Evolutionary conservation across 2,888 invertebrate genomes (phyloP).

Genomic region (Lithophane socia): DNA sequence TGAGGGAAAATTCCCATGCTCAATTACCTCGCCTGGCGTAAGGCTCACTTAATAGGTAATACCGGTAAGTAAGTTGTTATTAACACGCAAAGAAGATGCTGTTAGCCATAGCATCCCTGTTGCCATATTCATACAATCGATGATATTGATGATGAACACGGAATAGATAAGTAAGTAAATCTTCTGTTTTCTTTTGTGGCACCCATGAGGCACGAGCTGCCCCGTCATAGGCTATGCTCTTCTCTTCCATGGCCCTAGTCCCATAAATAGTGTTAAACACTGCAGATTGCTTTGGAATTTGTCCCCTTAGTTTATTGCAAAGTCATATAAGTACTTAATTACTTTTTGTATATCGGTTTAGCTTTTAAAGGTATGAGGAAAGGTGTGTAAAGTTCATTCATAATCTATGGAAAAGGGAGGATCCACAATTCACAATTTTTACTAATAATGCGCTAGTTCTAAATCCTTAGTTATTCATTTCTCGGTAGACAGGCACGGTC

Average conservation of each 20-base stretch:
- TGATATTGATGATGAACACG: neutral
- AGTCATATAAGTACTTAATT: neutral
- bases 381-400: too few relatives aligned
- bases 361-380: neutral
- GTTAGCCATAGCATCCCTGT: neutral
- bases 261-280: neutral
- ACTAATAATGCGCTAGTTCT: neutral
- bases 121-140: neutral
- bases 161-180: neutral
- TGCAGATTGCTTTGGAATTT: neutral
- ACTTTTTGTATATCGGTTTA: too few relatives aligned
- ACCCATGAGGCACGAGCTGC: too few relatives aligned
- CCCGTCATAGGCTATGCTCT: neutral
- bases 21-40: slow-evolving; percentile 22
- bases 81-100: slow-evolving; percentile 10
- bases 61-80: slow-evolving; percentile 16
- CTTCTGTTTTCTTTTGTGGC: neutral
- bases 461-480: neutral
- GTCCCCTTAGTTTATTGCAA: too few relatives aligned
- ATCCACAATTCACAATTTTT: neutral
- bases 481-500: neutral
- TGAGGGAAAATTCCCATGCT: slow-evolving; percentile 30
- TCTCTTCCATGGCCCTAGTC: neutral
- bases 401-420: too few relatives aligned
- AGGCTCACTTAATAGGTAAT: neutral